These are phyloP conservation scores for Marasmarcha lunaedactyla DNA, from an alignment of 2,888 invertebrate genomes.

Conservation along the genomic window DNA sequence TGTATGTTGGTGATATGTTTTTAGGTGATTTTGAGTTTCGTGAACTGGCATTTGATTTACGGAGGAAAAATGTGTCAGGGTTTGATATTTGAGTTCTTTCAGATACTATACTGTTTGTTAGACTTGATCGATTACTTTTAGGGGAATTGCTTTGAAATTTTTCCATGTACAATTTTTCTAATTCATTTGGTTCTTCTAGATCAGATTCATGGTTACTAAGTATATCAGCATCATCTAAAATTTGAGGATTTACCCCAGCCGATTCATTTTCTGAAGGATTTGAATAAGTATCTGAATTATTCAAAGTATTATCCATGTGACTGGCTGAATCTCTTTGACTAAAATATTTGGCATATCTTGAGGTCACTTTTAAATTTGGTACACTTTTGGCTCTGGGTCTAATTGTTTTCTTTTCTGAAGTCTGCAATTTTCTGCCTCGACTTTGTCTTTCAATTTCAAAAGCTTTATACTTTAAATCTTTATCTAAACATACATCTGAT, in stretches of 20 bases:
- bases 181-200: conserved; percentile 38
- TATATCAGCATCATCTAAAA: conserved; percentile 23
- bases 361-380: conserved; percentile 58
- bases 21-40: conserved; percentile 20
- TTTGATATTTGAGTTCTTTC: conserved; percentile 21
- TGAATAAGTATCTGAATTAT: conserved; percentile 20
- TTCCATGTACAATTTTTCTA: conserved; percentile 50
- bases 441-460: conserved; percentile 54
- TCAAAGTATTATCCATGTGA: conserved; percentile 29
- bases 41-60: conserved; percentile 24
- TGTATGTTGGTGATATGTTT: background rate
- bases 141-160: conserved; percentile 40
- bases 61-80: conserved; percentile 35
- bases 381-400: conserved; percentile 60
- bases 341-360: conserved; percentile 63
- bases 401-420: conserved; percentile 19
- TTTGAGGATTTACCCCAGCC: conserved; percentile 19
- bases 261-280: conserved; percentile 21
- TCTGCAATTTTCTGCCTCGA: conserved; percentile 29
- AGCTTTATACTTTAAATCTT: conserved; percentile 46
- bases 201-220: conserved; percentile 18
- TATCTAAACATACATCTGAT: conserved; percentile 31
- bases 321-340: conserved; percentile 52
- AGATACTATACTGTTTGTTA: conserved; percentile 20
- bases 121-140: conserved; percentile 26